A percentile compares a stretch with the other conserved stretches of the same genome.
Evolutionary conservation across 2,888 invertebrate species (phyloP).

Genomic region (Hemithea aestivaria): DNA sequence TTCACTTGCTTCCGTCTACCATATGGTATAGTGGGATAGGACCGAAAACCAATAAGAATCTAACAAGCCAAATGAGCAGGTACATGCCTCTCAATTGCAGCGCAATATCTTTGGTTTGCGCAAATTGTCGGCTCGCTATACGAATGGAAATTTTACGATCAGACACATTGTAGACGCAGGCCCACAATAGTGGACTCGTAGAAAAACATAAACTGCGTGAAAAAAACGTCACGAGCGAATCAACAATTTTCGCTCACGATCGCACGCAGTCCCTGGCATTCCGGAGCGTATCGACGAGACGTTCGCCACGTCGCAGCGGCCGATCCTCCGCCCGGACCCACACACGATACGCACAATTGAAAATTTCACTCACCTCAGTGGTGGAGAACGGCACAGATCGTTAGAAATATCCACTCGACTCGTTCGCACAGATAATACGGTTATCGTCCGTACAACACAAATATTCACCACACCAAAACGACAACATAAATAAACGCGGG

Average conservation of each 20-base stretch:
- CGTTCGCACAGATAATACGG: conserved; percentile 76
- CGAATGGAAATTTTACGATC: conserved; percentile 13
- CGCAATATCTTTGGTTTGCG: conserved; percentile 2
- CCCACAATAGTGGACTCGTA: conserved; percentile 7
- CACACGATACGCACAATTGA: conserved; percentile 42
- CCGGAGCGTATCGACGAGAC: conserved; percentile 51
- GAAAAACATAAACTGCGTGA: conserved; percentile 10
- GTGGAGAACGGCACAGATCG: conserved; percentile 59
- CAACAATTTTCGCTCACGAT: conserved; percentile 30
- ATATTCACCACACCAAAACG: conserved; percentile 78
- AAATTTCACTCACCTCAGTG: conserved; percentile 64
- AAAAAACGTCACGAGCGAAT: conserved; percentile 10
- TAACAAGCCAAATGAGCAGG: conserved; percentile 29
- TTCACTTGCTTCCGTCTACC: conserved; percentile 66
- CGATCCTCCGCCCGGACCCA: conserved; percentile 42
- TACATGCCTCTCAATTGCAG: background rate
- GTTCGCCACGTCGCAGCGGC: conserved; percentile 65
- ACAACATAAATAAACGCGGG: conserved; percentile 76
- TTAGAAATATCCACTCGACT: conserved; percentile 73
- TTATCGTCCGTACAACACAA: conserved; percentile 76
- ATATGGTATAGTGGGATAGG: conserved; percentile 69
- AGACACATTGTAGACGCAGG: conserved; percentile 4
- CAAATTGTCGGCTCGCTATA: conserved; percentile 2
- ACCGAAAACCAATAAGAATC: conserved; percentile 62
- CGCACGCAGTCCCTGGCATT: conserved; percentile 42